These are phyloP conservation scores for Gnathonemus echidnorhynchus DNA, from an alignment of 2,113 vertebrate species.

Conservation along the genomic window DNA sequence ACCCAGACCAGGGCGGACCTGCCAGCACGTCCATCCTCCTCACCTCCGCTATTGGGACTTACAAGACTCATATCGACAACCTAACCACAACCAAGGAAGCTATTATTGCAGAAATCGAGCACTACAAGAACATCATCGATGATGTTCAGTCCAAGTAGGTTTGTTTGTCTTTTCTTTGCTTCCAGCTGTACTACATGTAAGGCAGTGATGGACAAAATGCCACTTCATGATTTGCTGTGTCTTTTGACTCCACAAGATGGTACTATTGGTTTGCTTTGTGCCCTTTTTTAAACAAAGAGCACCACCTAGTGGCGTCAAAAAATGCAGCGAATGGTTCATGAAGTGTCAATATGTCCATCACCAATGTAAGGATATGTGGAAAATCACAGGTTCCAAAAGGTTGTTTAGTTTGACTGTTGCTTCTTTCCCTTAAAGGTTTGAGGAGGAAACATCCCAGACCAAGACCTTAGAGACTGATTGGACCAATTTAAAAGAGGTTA, in stretches of 20 bases:
- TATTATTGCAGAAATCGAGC: slow-evolving; percentile 49
- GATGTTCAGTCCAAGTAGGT: slow-evolving; percentile 46
- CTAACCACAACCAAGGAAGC: slow-evolving; percentile 46
- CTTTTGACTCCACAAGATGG: neutral
- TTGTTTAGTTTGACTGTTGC: neutral
- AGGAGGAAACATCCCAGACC: slow-evolving; percentile 42
- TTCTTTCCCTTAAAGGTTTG: slow-evolving; percentile 35
- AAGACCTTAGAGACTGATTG: slow-evolving; percentile 49
- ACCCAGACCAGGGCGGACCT: slow-evolving; percentile 44
- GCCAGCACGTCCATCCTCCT: slow-evolving; percentile 44
- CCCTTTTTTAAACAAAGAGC: neutral
- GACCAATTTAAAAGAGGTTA: slow-evolving; percentile 49
- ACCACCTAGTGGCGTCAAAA: neutral
- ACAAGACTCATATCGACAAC: slow-evolving; percentile 49
- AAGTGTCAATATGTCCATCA: neutral
- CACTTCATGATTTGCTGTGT: neutral
- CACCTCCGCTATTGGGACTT: slow-evolving; percentile 48
- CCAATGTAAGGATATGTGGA: neutral
- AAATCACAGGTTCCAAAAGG: neutral
- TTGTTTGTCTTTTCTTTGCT: neutral
- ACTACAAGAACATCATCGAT: slow-evolving; percentile 48
- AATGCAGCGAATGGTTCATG: neutral
- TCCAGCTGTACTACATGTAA: neutral
- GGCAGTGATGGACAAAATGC: neutral
- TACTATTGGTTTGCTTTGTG: neutral